Evolutionary conservation across 2,113 vertebrate species (phyloP), one percentile per base, ranked within the genome.

Genomic region (Apodemus sylvaticus): DNA sequence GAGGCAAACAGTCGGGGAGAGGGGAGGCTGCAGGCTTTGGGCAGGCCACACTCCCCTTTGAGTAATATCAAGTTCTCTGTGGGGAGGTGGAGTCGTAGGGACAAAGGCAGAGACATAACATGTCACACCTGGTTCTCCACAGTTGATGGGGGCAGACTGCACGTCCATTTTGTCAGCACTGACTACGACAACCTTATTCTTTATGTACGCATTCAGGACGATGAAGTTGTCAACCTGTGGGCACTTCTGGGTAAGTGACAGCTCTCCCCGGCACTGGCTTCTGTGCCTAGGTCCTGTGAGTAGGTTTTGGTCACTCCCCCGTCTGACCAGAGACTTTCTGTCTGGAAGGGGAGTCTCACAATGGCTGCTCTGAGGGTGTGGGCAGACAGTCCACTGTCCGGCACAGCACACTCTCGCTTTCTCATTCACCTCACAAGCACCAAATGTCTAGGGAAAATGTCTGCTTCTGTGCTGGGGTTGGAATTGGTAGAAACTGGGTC

Each of bases 31-130:
- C 71, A 1, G 2, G 71, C 48, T 55, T 58, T 36, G 31, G 51
- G 42, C 29, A 36, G 62, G 29, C 20, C 4, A 4, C 17, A 14
- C 3, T 0, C 11, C 11, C 55, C 7, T 91, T 26, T 31, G 0
- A 14, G 34, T 3, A 3, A 4, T 10, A 0, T 5, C 1, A 10
- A 0, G 2, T 3, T 11, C 55, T 24, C 79, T 64, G 0, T 5
- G 31, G 85, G 11, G 31, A 34, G 9, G 22, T 1, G 1, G 64
- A 29, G 39, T 0, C 12, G 10, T 5, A 7, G 60, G 20, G 51
- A 26, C 0, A 1, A 42, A 48, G 55, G 2, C 10, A 6, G 8
- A 16, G 45, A 24, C 0, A 0, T 66, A 20, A 0, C 2, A 0
- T 1, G 10, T 64, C 64, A 55, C 34, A 3, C 19, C n/a, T 45